Base-by-base conservation (phyloP, 2,113 vertebrate genomes). In the Chaetura pelagica region DNA sequence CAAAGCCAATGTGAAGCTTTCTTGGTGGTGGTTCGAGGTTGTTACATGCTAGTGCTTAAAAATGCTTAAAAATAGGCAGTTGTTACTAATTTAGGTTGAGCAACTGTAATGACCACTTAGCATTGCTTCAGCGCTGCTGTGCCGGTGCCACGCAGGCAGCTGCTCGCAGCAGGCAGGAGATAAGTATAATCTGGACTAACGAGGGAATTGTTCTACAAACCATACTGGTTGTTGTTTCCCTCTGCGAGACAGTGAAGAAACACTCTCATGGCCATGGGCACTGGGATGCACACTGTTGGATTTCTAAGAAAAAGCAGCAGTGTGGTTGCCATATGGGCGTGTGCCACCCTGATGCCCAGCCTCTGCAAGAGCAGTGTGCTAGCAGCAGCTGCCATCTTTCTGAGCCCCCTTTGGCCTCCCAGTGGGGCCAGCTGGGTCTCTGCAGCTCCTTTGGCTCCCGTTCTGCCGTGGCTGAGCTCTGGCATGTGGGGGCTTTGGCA, bases 301-400 rank as follows among this genome's bases (percentile, higher is more conserved):
- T 85, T 72, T 52, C 15, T 46, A 58, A 85, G 42, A 26, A 74
- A 58, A 66, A 69, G 44, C 77, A 21, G 12, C 34, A 15, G 12
- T 62, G 74, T 4, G 4, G 59, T 58, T 4, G 0, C 7, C 5
- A 2, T 4, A 1, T 6, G 57, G n/a, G 35, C 4, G 0, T 21
- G 7, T 0, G 0, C 6, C 19, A 24, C 35, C 46, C 46, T 11
- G 18, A 20, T 75, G 49, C 32, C 73, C 0, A 0, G 0, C 20
- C 49, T 17, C 5, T 2, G 58, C 57, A 49, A 27, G 69, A 79
- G 58, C 74, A 59, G 52, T 0, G 1, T 55, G 24, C 63, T 49
- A 68, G 71, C 67, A 44, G 21, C 40, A 62, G 54, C 67, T 76
- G 64, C 87, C 1, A 6, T 26, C 58, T 9, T 13, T 16, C 6